These are phyloP conservation scores for Strix uralensis DNA, from an alignment of 2,113 vertebrate species.

Conservation along the genomic window DNA sequence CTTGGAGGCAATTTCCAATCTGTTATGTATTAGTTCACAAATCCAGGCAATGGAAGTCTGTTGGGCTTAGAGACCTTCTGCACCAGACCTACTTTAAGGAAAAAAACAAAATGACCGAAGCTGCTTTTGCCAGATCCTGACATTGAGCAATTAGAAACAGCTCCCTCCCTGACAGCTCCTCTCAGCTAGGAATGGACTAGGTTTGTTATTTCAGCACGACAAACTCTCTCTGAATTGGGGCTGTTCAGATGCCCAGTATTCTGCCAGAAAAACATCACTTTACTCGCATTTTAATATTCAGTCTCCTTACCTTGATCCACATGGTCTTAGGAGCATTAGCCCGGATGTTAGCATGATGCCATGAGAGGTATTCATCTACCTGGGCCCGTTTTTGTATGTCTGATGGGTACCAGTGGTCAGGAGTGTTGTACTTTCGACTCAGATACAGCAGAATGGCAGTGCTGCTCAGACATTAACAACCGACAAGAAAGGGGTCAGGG, in stretches of 20 bases:
- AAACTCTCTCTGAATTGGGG: neutral
- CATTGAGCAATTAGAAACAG: neutral
- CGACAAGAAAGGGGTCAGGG: neutral
- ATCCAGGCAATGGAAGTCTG: neutral
- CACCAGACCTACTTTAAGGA: neutral
- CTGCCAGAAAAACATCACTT: neutral
- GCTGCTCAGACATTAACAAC: conserved; percentile 31
- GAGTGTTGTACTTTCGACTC: conserved; percentile 77
- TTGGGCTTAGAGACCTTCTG: neutral
- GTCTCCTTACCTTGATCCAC: conserved; percentile 66
- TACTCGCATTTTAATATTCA: neutral
- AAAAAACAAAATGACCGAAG: neutral
- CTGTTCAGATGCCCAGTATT: neutral
- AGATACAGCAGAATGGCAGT: conserved; percentile 79
- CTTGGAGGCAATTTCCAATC: neutral
- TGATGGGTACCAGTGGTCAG: conserved; percentile 83
- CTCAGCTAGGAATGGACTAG: neutral
- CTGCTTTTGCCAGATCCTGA: neutral
- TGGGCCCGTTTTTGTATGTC: conserved; percentile 75
- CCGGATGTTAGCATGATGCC: conserved; percentile 78
- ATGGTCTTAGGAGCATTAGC: conserved; percentile 75
- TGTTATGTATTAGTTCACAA: neutral
- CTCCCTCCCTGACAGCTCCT: neutral
- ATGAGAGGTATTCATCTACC: conserved; percentile 81
- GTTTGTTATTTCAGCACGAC: neutral